phyloP scores from a whole-genome alignment of 2,797 vertebrate species.

The Syncerus caffer region DNA sequence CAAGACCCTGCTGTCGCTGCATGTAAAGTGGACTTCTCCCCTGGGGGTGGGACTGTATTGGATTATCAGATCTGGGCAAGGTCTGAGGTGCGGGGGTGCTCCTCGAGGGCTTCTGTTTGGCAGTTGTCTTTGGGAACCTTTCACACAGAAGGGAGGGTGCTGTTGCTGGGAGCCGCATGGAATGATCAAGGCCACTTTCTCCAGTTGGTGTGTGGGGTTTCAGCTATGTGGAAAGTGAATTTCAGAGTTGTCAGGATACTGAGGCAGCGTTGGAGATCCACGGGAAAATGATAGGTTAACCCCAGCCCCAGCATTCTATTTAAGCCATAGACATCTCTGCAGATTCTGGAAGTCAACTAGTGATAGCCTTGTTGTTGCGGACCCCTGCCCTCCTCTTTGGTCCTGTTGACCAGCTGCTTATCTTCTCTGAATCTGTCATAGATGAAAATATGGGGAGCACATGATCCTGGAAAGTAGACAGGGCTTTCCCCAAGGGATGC shows the following conservation, averaged over 20 bases:
- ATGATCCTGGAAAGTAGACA: not conserved
- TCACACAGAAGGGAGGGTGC: not conserved
- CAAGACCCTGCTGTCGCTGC: conserved; percentile 91
- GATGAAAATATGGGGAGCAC: not conserved
- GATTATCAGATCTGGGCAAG: not conserved
- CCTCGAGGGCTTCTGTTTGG: not conserved
- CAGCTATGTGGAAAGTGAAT: not conserved
- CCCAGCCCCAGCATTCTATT: not conserved
- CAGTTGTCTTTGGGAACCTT: not conserved
- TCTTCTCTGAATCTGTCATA: not conserved
- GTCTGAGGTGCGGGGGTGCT: not conserved
- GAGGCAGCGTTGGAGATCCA: not conserved
- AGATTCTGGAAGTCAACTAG: not conserved
- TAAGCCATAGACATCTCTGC: not conserved
- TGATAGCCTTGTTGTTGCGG: not conserved
- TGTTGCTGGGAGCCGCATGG: not conserved
- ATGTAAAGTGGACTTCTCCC: conserved; percentile 85
- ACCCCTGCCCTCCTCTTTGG: not conserved
- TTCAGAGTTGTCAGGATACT: not conserved
- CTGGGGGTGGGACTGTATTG: not conserved
- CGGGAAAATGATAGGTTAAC: not conserved
- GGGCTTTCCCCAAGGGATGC: not conserved
- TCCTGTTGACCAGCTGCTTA: not conserved
- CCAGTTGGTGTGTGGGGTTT: not conserved
- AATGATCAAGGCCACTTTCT: not conserved